These are phyloP conservation scores for Dyspetes luteomarginatus DNA, from an alignment of 2,888 invertebrate genomes.

Conservation along the genomic window DNA sequence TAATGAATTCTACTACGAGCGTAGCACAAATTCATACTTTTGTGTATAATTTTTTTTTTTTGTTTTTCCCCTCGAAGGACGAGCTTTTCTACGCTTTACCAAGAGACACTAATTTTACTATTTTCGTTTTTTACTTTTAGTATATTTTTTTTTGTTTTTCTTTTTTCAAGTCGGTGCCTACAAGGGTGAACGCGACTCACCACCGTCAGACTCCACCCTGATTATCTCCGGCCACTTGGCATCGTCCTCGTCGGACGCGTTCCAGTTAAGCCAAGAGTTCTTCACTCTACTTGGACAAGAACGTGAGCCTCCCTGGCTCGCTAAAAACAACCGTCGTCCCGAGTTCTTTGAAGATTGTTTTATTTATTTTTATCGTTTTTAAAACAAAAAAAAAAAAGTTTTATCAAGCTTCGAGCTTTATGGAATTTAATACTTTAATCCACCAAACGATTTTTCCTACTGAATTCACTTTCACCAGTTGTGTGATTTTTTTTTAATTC, in stretches of 20 bases:
- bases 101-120: not conserved
- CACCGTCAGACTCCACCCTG: constrained; percentile 79
- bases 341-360: constrained; percentile 16
- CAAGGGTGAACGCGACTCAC: constrained; percentile 77
- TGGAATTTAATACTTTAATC: not conserved
- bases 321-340: constrained; percentile 58
- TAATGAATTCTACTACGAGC: constrained; percentile 24
- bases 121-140: not conserved
- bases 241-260: constrained; percentile 69
- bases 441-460: constrained; percentile 54
- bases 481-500: no score
- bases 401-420: constrained; percentile 31
- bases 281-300: constrained; percentile 47
- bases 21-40: constrained; percentile 6
- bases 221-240: constrained; percentile 79
- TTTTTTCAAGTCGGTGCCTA: constrained; percentile 2
- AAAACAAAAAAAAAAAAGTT: not conserved
- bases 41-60: constrained; percentile 1
- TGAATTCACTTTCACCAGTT: not conserved
- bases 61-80: not conserved
- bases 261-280: constrained; percentile 61
- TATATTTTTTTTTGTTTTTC: not conserved
- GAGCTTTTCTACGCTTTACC: constrained; percentile 18
- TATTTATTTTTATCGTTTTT: not conserved
- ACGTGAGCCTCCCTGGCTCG: constrained; percentile 47